phyloP scores from a whole-genome alignment of 1,140 invertebrate species.

The Helicoverpa armigera region DNA sequence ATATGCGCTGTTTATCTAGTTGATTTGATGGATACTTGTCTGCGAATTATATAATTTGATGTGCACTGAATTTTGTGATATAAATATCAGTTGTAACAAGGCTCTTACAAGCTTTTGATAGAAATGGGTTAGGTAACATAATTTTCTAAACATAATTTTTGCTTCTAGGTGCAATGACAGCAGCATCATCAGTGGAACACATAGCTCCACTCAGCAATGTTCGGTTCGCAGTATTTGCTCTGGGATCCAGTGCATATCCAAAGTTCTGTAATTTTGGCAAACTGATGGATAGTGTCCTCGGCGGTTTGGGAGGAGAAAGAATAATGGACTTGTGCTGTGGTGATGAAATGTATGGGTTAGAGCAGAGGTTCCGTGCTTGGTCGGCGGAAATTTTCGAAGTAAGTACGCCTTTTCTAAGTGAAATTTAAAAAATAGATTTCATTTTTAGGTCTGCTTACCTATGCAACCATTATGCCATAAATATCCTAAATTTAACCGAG shows the following conservation, averaged over 20 bases:
- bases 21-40: too few species aligned
- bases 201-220: slow-evolving; percentile 96
- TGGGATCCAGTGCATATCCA: slow-evolving; percentile 98
- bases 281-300: slow-evolving; percentile 96
- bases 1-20: too few species aligned
- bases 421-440: too few species aligned
- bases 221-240: slow-evolving; percentile 96
- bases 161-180: slow-evolving; percentile 83
- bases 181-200: slow-evolving; percentile 92
- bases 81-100: too few species aligned
- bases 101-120: too few species aligned
- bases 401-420: slow-evolving; percentile 59
- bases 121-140: too few species aligned
- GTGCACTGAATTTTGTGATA: too few species aligned
- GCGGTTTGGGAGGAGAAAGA: slow-evolving; percentile 95
- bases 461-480: not conserved
- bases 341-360: slow-evolving; percentile 98
- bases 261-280: slow-evolving; percentile 98
- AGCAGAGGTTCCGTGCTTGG: slow-evolving; percentile 97
- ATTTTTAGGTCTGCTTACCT: too few species aligned
- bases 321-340: slow-evolving; percentile 93
- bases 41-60: too few species aligned
- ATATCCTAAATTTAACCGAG: not conserved
- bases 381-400: slow-evolving; percentile 96
- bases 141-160: too few species aligned